A percentile compares a stretch with the other conserved stretches of the same genome.
phyloP scores from a whole-genome alignment of 2,797 vertebrate genomes.

The Streptopelia turtur region DNA sequence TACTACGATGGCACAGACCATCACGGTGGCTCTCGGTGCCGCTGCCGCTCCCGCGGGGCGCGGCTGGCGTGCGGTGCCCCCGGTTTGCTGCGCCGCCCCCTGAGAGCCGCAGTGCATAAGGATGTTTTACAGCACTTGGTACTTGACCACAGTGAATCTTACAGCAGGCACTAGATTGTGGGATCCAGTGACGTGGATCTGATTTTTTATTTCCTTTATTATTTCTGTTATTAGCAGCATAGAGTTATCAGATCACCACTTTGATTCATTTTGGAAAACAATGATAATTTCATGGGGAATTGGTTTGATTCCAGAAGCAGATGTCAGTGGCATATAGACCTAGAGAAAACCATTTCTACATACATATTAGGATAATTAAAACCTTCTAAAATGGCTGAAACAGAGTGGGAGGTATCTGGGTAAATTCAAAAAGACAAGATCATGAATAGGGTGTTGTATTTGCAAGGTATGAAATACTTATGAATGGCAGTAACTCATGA shows the following conservation, averaged over 20 bases:
- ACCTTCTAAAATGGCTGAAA: neutral
- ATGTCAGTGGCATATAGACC: neutral
- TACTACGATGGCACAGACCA: neutral
- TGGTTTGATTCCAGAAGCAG: neutral
- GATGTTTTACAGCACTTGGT: neutral
- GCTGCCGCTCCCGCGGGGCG: neutral
- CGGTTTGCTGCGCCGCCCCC: neutral
- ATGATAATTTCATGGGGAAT: neutral
- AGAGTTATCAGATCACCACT: neutral
- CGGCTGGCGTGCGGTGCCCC: accelerated
- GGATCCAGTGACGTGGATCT: neutral
- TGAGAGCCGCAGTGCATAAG: neutral
- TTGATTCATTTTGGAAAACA: neutral
- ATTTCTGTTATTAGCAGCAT: neutral
- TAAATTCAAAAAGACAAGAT: neutral
- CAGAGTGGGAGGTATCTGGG: neutral
- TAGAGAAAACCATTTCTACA: neutral
- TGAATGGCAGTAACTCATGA: neutral
- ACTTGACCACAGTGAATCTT: neutral
- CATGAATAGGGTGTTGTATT: neutral
- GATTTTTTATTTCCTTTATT: neutral
- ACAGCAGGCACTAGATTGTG: neutral
- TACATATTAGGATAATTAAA: neutral
- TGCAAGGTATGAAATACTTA: neutral
- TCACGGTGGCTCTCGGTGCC: neutral